Base-by-base conservation (phyloP, 2,113 vertebrate genomes). In the Chlamydotis undulata region DNA sequence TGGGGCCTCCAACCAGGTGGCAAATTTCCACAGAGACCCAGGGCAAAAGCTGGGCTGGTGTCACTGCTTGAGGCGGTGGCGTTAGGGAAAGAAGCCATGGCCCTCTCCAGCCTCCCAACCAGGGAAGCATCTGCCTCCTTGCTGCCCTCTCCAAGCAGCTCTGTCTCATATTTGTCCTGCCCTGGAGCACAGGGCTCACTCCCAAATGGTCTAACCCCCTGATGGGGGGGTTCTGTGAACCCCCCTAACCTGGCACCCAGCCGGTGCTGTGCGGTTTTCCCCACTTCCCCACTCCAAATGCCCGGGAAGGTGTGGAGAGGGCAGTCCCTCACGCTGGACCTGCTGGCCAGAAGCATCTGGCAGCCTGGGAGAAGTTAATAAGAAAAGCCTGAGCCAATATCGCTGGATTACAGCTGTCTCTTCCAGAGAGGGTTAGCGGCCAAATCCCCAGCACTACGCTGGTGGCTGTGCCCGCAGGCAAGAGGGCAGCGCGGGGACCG, bases 381-480 rank as follows among this genome's bases (percentile, higher is more conserved):
- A 71, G 76, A 70, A 80, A 75, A 82, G 18, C 52, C 55, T 3
- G 6, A 80, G 74, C 41, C 67, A 71, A 24, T 52, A 31, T 35
- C 83, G 63, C 50, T 73, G 23, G 57, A 88, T 93, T 63, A 29
- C 45, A 70, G 61, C 23, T 37, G 4, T 14, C 49, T 57, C 37
- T 26, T 64, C 77, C 47, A 50, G 43, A 33, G 31, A 52, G 61
- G 50, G 47, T 70, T 50, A 69, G 43, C 2, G 5, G 45, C 31
- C 52, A 81, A 78, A 49, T 12, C 23, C 56, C 43, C 43, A 39
- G 71, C 0, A 6, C 77, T 4, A 70, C 50, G 52, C 50, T 63
- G 1, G 7, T 45, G 29, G 55, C 35, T 26, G 73, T 67, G 60
- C 49, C 45, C 8, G 0, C 3, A 50, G 35, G 28, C 2, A 2